Evolutionary conservation across 1,140 invertebrate species (phyloP).

Genomic region (Cotesia typhae): DNA sequence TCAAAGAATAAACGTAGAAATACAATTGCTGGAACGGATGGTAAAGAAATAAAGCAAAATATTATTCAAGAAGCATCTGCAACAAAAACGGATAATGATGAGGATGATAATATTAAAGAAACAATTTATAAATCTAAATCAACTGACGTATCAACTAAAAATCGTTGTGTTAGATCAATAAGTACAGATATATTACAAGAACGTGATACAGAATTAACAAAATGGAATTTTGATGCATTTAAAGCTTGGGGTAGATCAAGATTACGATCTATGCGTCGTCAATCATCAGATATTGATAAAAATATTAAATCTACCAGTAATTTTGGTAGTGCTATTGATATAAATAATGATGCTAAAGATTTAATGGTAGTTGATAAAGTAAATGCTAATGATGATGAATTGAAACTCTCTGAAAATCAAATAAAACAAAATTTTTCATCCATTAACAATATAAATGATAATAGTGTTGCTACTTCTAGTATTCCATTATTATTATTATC

Average conservation of each 20-base stretch:
- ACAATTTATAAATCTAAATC: slow-evolving; percentile 46
- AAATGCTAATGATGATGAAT: slow-evolving; percentile 61
- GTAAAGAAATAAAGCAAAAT: slow-evolving; percentile 81
- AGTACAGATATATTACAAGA: slow-evolving; percentile 65
- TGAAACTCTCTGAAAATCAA: slow-evolving; percentile 71
- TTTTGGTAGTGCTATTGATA: slow-evolving; percentile 19
- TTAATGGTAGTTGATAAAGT: slow-evolving; percentile 50
- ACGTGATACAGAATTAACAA: slow-evolving; percentile 70
- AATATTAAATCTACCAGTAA: slow-evolving; percentile 35
- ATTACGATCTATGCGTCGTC: slow-evolving; percentile 77
- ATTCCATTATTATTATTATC: slow-evolving; percentile 58
- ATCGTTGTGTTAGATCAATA: slow-evolving; percentile 71
- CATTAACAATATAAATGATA: slow-evolving; percentile 67
- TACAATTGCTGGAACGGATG: slow-evolving; percentile 88
- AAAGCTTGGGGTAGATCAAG: slow-evolving; percentile 84
- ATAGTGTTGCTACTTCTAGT: slow-evolving; percentile 62
- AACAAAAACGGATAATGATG: slow-evolving; percentile 63
- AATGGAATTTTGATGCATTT: slow-evolving; percentile 81
- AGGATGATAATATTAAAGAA: slow-evolving; percentile 51
- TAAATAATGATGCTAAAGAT: slow-evolving; percentile 40
- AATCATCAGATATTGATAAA: slow-evolving; percentile 48
- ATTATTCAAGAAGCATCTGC: slow-evolving; percentile 9
- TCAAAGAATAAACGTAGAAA: slow-evolving; percentile 84
- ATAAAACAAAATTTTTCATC: slow-evolving; percentile 77
- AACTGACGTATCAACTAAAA: slow-evolving; percentile 64